phyloP scores from a whole-genome alignment of 1,140 invertebrate species.

The Drosophila nannoptera region DNA sequence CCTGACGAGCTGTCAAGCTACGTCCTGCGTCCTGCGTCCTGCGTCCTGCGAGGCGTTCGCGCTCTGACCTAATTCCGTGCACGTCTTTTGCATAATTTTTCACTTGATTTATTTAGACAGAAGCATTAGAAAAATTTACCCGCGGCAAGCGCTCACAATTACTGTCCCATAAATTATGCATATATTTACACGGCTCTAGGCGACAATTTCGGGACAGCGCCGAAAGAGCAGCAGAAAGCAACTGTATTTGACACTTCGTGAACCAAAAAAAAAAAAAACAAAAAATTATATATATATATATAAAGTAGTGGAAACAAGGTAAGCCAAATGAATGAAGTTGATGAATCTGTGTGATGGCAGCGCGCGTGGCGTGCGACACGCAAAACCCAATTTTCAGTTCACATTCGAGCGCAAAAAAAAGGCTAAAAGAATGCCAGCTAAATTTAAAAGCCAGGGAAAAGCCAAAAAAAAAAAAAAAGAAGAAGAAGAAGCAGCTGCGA shows the following conservation, averaged over 20 bases:
- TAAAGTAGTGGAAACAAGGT: constrained; percentile 8
- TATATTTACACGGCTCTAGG: constrained; percentile 29
- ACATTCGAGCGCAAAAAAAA: constrained; percentile 11
- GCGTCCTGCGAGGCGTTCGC: constrained; percentile 6
- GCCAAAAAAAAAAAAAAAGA: constrained; percentile 50
- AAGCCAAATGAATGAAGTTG: constrained; percentile 46
- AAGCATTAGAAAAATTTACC: constrained; percentile 49
- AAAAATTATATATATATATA: not conserved
- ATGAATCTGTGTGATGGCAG: constrained; percentile 1
- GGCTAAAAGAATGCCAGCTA: not conserved
- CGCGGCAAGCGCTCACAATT: constrained; percentile 45
- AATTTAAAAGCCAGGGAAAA: constrained; percentile 4
- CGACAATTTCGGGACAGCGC: constrained; percentile 2
- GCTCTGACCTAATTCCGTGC: constrained; percentile 42
- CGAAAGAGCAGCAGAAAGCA: no score
- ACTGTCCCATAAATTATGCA: constrained; percentile 61
- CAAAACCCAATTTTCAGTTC: constrained; percentile 66
- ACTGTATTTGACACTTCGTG: constrained; percentile 65
- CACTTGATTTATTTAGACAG: constrained; percentile 63
- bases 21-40: constrained; percentile 6
- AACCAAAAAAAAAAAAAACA: constrained; percentile 7
- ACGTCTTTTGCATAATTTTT: constrained; percentile 64
- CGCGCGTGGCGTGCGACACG: constrained; percentile 58
- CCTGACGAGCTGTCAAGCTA: not conserved
- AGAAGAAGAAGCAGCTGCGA: constrained; percentile 32